Conservation (phyloP, 1,140 invertebrate species). For the Tachypleus tridentatus region DNA sequence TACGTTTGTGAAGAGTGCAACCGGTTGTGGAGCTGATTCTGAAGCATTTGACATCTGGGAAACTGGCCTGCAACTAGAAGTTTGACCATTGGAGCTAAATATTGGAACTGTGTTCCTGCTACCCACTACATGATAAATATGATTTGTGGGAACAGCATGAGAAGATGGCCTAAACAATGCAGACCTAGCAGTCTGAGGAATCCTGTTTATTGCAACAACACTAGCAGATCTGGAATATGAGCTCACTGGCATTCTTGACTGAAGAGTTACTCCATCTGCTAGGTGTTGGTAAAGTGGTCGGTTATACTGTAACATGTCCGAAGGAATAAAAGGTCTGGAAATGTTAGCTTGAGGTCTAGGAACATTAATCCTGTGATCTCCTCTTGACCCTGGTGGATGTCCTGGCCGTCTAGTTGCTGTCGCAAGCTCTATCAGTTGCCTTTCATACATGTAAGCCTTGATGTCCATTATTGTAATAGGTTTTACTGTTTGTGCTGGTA, state of each 20-base stretch:
- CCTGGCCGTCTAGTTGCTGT: not conserved
- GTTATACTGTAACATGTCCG: slow-evolving; percentile 4
- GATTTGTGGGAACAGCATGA: not conserved
- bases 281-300: too few species aligned
- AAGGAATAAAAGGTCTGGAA: slow-evolving; percentile 6
- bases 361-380: slow-evolving; percentile 10
- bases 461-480: slow-evolving; percentile 27
- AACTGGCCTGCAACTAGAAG: too few species aligned
- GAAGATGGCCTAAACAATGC: too few species aligned
- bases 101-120: not conserved
- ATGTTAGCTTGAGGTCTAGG: slow-evolving; percentile 12
- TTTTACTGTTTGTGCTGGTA: slow-evolving; percentile 78
- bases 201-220: too few species aligned
- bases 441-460: slow-evolving; percentile 20
- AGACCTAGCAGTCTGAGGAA: too few species aligned
- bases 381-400: not conserved
- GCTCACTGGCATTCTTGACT: too few species aligned
- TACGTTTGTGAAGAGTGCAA: slow-evolving; percentile 14
- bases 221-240: too few species aligned
- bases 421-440: not conserved
- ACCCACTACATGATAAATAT: not conserved
- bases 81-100: not conserved
- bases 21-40: slow-evolving; percentile 6
- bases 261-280: too few species aligned
- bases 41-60: too few species aligned